Base-by-base conservation (phyloP, 92 coral and sea anemone species). In the Phymanthus crucifer region DNA sequence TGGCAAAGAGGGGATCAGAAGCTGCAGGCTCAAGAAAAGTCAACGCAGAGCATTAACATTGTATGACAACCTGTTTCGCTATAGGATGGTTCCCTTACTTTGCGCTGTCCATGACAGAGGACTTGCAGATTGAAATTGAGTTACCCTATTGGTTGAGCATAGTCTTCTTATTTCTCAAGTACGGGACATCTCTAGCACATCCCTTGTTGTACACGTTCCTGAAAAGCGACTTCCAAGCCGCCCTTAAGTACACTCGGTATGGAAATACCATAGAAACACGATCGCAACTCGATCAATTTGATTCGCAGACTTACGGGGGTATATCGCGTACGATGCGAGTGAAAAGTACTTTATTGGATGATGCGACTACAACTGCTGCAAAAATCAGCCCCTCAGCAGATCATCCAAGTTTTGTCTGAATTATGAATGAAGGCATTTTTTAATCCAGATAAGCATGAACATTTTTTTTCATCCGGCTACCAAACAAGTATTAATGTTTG, bases 61-160 rank as follows among this genome's bases (percentile, higher is more conserved):
- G 17, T 86, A 90, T 90, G 91, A 64, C 89, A 21, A 10, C 66
- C 8, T 84, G 86, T 27, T 90, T 87, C 58, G 87, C 65, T 0
- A 71, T 80, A 19, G 94, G 91, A 1, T 90, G 94, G 94, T 87
- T 90, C n/a, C 94, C 94, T 2, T 90, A 87, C 66, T 90, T 90
- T 46, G 24, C 84, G 31, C 40, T 90, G 66, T 84, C 94, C 3
- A 80, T 90, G 4, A 40, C 78, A 21, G 82, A 79, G 34, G 94
- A 90, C 81, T 13, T 88, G 21, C 76, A 66, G 32, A 24, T 74
- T 19, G 72, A n/a, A 13, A 40, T 74, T 6, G 29, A 23, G n/a
- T 26, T 87, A n/a, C 94, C 94, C 16, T 38, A 75, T 11, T 84
- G 91, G 91, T 43, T 90, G 0, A 77, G 32, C 31, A 83, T 84